Percentiles rank a stretch among this genome's conserved stretches.
Evolutionary conservation across 2,797 vertebrate genomes (phyloP).

Genomic region (Eulemur mongoz): DNA sequence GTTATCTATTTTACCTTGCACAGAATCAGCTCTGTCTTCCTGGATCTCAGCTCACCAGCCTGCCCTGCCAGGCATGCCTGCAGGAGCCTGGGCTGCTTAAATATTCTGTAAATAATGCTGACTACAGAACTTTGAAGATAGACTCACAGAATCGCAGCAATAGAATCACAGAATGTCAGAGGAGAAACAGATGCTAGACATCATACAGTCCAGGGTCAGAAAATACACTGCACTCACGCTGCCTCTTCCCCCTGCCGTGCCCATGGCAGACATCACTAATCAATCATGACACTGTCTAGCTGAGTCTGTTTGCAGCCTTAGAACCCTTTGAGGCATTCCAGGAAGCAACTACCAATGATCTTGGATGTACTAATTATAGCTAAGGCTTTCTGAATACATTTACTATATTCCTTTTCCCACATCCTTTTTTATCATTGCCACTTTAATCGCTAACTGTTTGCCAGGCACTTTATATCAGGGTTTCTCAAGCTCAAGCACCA

Average conservation of each 20-base stretch:
- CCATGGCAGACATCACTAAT: constrained; percentile 76
- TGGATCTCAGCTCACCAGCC: background rate
- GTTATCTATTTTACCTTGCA: background rate
- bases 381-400: background rate
- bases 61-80: constrained; percentile 30
- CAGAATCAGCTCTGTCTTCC: background rate
- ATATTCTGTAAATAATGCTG: constrained; percentile 76
- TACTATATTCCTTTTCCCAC: background rate
- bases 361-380: background rate
- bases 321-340: background rate
- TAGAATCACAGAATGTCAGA: constrained; percentile 61
- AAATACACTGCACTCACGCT: background rate
- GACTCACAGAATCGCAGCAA: constrained; percentile 53
- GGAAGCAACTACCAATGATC: background rate
- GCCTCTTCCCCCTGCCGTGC: constrained; percentile 39
- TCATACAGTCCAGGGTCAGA: constrained; percentile 58
- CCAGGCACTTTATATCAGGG: background rate
- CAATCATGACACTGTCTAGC: constrained; percentile 63
- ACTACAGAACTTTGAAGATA: constrained; percentile 57
- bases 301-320: background rate
- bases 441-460: background rate
- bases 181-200: constrained; percentile 69
- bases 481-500: background rate
- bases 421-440: background rate
- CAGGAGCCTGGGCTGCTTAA: constrained; percentile 57